Percentiles rank a stretch among this genome's conserved stretches.
phyloP scores from a whole-genome alignment of 2,888 invertebrate species.

The Synanthedon tipuliformis region DNA sequence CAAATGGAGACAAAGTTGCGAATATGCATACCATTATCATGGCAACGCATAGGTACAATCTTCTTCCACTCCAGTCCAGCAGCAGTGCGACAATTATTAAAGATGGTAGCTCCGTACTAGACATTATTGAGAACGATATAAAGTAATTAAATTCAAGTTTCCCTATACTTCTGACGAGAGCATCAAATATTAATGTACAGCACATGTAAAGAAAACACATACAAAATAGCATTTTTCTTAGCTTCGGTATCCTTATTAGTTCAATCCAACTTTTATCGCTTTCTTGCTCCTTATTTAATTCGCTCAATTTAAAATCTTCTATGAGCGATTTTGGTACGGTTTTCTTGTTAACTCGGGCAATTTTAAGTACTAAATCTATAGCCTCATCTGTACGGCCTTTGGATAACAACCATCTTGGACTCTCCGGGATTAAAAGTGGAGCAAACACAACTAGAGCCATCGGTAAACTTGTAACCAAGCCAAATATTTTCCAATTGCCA shows the following conservation, averaged over 20 bases:
- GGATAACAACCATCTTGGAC: constrained; percentile 40
- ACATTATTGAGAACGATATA: constrained; percentile 6
- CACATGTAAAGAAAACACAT: constrained; percentile 6
- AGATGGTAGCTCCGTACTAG: constrained; percentile 7
- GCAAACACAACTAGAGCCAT: constrained; percentile 26
- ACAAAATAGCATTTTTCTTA: constrained; percentile 4
- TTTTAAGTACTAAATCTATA: constrained; percentile 2
- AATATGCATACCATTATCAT: constrained; percentile 2
- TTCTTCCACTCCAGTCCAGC: constrained; percentile 7
- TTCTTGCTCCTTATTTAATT: background rate
- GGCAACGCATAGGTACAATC: constrained; percentile 2
- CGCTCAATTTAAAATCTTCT: constrained; percentile 2
- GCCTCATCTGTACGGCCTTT: constrained; percentile 24
- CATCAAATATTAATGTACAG: constrained; percentile 6
- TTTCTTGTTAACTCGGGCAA: constrained; percentile 5
- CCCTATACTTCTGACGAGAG: constrained; percentile 6
- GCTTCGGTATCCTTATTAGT: constrained; percentile 3
- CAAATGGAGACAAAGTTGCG: constrained; percentile 2
- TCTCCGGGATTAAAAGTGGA: constrained; percentile 36
- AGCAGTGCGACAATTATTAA: constrained; percentile 5
- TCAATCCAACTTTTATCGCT: constrained; percentile 2
- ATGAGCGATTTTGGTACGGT: constrained; percentile 4
- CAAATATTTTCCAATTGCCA: constrained; percentile 7
- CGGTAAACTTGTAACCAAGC: constrained; percentile 5
- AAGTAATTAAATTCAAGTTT: constrained; percentile 6